These are phyloP conservation scores for Lysiphlebus fabarum DNA, from an alignment of 1,140 invertebrate species.

Conservation along the genomic window DNA sequence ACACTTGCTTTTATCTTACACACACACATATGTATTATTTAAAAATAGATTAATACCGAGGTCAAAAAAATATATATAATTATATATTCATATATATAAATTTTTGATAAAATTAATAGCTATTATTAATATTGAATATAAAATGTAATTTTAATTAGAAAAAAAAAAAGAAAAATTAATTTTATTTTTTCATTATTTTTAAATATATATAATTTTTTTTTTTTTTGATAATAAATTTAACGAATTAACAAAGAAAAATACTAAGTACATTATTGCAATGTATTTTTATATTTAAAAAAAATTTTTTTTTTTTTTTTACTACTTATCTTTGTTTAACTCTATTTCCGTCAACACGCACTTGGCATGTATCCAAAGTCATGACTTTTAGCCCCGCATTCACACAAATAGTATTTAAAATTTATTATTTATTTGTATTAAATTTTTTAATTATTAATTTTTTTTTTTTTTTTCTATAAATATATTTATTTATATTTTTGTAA, in stretches of 20 bases:
- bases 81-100: conserved; percentile 4
- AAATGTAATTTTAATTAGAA: too few species aligned
- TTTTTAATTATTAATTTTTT: too few species aligned
- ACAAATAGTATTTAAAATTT: too few species aligned
- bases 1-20: background rate
- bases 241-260: conserved; percentile 1
- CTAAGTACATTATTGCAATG: background rate
- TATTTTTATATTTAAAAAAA: too few species aligned
- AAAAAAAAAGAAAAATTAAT: background rate
- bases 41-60: conserved; percentile 12
- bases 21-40: conserved; percentile 6
- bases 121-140: too few species aligned
- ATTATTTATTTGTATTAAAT: too few species aligned
- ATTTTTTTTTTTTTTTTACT: conserved; percentile 5
- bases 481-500: too few species aligned
- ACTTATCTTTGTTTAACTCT: background rate
- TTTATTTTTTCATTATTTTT: background rate
- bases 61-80: background rate
- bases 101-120: too few species aligned
- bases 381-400: background rate
- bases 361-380: conserved; percentile 26
- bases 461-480: too few species aligned
- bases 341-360: conserved; percentile 39
- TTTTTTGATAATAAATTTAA: background rate
- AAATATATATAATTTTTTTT: background rate